A percentile compares a stretch with the other conserved stretches of the same genome.
phyloP scores from a whole-genome alignment of 2,797 vertebrate genomes.

The Vespertilio murinus region DNA sequence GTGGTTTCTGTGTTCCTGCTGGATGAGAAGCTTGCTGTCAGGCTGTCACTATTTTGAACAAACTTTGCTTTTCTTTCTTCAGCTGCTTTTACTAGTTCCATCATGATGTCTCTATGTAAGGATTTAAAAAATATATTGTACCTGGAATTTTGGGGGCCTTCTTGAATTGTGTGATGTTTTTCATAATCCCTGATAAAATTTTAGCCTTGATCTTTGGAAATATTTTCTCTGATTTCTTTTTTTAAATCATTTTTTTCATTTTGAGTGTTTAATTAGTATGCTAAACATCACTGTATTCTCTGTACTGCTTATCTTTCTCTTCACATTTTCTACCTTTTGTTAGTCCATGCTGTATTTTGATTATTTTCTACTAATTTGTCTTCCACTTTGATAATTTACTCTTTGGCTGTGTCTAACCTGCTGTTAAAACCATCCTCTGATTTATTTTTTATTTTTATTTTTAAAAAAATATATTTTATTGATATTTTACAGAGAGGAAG shows the following conservation, averaged over 20 bases:
- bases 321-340: constrained; percentile 14
- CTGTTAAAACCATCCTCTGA: not conserved
- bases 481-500: too few relatives aligned
- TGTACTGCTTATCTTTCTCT: not conserved
- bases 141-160: not conserved
- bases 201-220: not conserved
- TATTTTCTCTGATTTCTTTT: not conserved
- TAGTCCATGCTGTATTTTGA: not conserved
- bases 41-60: not conserved
- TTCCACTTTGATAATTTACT: not conserved
- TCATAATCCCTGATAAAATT: not conserved
- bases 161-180: not conserved
- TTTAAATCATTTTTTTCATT: not conserved
- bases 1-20: not conserved
- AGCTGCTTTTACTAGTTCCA: not conserved
- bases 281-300: not conserved
- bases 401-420: not conserved
- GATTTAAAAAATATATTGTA: not conserved
- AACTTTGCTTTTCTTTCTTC: not conserved
- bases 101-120: not conserved
- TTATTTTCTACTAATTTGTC: not conserved
- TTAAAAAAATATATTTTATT: too few relatives aligned
- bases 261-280: not conserved
- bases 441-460: too few relatives aligned
- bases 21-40: not conserved